phyloP scores from a whole-genome alignment of 2,888 invertebrate species.

The Tubulanus polymorphus region DNA sequence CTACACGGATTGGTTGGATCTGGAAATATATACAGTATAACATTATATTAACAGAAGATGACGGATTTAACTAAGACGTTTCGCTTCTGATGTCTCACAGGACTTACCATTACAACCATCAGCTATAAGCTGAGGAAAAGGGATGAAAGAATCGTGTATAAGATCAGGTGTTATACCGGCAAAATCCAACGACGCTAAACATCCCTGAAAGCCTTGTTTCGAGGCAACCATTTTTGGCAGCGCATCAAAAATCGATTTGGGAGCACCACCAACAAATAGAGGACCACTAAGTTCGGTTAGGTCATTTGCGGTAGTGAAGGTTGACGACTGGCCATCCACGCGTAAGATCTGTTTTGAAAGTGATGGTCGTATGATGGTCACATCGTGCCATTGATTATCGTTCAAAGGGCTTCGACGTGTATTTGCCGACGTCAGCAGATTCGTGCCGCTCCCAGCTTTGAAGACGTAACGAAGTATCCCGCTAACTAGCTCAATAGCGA shows the following conservation, averaged over 20 bases:
- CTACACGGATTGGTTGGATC: slow-evolving; percentile 61
- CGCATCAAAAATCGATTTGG: slow-evolving; percentile 68
- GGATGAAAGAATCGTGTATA: slow-evolving; percentile 26
- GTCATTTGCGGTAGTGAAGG: slow-evolving; percentile 35
- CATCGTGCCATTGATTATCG: slow-evolving; percentile 93
- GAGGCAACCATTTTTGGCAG: slow-evolving; percentile 77
- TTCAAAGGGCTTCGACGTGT: slow-evolving; percentile 75
- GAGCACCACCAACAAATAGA: slow-evolving; percentile 69
- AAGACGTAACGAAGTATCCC: slow-evolving; percentile 89
- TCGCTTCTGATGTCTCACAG: background rate
- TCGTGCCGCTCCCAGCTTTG: slow-evolving; percentile 85
- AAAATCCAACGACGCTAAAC: slow-evolving; percentile 84
- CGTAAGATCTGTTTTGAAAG: slow-evolving; percentile 82
- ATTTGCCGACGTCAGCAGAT: slow-evolving; percentile 79
- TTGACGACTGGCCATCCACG: slow-evolving; percentile 69
- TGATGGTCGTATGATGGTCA: slow-evolving; percentile 80
- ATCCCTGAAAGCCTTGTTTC: slow-evolving; percentile 87
- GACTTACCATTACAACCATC: slow-evolving; percentile 82
- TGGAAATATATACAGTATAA: slow-evolving; percentile 20
- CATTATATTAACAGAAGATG: too few species aligned
- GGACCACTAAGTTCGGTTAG: slow-evolving; percentile 75
- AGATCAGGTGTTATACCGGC: slow-evolving; percentile 66
- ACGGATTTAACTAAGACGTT: background rate
- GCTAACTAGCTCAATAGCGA: slow-evolving; percentile 83
- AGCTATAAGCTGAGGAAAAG: slow-evolving; percentile 61